Percentiles rank a stretch among this genome's conserved stretches.
Conservation (phyloP, 2,888 invertebrate genomes). For the Scotopteryx bipunctaria region DNA sequence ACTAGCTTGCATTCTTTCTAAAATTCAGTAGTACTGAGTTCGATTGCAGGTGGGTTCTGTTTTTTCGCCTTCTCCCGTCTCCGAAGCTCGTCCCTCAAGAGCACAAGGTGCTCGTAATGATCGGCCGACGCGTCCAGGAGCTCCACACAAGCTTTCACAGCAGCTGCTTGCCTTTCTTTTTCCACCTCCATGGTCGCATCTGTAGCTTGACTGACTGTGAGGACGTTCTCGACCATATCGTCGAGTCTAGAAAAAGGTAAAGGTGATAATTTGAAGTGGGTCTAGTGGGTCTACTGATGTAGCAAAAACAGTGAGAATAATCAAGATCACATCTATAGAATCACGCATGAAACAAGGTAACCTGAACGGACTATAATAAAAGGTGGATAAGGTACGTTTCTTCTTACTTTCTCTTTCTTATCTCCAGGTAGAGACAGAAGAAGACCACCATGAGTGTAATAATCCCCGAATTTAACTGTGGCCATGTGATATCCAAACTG, state of each 20-base stretch:
- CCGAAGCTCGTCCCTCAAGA: constrained; percentile 64
- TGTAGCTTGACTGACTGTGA: constrained; percentile 60
- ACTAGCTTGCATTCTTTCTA: constrained; percentile 14
- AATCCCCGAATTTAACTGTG: constrained; percentile 57
- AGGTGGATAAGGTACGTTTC: too few relatives aligned
- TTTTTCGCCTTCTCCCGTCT: constrained; percentile 44
- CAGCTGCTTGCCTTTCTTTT: constrained; percentile 56
- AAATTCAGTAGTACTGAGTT: constrained; percentile 50
- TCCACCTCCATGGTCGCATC: constrained; percentile 62
- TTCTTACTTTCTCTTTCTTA: constrained; percentile 68
- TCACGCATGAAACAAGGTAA: too few relatives aligned
- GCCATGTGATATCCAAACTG: constrained; percentile 59
- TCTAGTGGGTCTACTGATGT: too few relatives aligned
- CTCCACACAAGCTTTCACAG: constrained; percentile 59
- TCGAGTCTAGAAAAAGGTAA: constrained; percentile 54
- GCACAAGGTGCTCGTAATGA: constrained; percentile 68
- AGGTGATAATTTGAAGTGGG: too few relatives aligned
- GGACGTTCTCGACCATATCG: constrained; percentile 67
- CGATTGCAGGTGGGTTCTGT: constrained; percentile 62
- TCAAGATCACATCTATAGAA: too few relatives aligned
- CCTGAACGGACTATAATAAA: too few relatives aligned
- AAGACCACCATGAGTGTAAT: constrained; percentile 53
- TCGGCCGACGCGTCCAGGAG: constrained; percentile 67
- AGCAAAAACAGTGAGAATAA: too few relatives aligned
- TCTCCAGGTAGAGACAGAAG: constrained; percentile 69